phyloP scores from a whole-genome alignment of 2,888 invertebrate species.

The Leucophenga maculata region DNA sequence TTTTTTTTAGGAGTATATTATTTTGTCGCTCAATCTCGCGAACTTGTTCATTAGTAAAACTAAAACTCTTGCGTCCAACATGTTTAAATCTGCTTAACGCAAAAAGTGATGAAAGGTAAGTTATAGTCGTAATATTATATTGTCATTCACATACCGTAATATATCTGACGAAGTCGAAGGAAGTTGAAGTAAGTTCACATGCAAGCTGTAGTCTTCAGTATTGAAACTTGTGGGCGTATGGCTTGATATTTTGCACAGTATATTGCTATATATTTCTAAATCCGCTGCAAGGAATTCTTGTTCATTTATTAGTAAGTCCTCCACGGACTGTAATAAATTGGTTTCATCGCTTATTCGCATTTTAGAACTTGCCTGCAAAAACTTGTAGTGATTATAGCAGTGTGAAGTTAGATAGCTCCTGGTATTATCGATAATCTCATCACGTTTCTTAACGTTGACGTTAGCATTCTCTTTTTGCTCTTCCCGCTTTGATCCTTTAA shows the following conservation, averaged over 20 bases:
- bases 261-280: no score
- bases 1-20: constrained; percentile 76
- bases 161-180: neutral
- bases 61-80: constrained; percentile 64
- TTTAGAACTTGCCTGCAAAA: no score
- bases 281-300: no score
- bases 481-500: no score
- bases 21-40: constrained; percentile 78
- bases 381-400: no score
- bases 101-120: neutral
- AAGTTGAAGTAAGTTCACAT: constrained; percentile 51
- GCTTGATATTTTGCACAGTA: constrained; percentile 44
- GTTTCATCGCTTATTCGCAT: no score
- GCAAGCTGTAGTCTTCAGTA: constrained; percentile 57
- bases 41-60: constrained; percentile 76
- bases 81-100: constrained; percentile 46
- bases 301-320: no score
- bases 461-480: no score
- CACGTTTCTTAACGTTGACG: no score
- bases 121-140: neutral
- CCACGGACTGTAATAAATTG: no score
- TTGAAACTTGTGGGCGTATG: constrained; percentile 59
- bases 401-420: no score
- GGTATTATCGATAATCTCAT: no score
- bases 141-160: neutral